Evolutionary conservation across 2,113 vertebrate species (phyloP), one percentile per base, ranked within the genome.

Genomic region (Amphilophus citrinellus): DNA sequence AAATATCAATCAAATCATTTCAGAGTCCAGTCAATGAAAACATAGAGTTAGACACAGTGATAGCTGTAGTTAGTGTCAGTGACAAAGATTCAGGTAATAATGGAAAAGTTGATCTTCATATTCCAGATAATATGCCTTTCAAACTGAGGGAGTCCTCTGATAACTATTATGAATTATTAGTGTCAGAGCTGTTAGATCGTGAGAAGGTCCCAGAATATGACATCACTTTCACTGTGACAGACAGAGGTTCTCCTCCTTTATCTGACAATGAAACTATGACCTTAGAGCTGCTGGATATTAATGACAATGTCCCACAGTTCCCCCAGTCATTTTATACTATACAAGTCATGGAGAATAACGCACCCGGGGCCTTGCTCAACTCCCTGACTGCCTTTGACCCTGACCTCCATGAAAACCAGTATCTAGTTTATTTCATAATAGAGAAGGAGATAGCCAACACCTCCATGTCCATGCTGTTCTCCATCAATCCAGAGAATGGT

Each of bases 331-430:
- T 89, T 76, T 96, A 94, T 65, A 75, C 85, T 2, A 90, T 94
- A 42, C 94, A 95, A 27, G 89, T 97, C 1, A 75, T 77, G 1
- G 96, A 96, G 61, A 97, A 97, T 85, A 97, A 97, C n/a, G 91
- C 92, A 2, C 96, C 95, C 0, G 96, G 96, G 22, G 87, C 87
- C 59, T 42, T 93, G 82, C 80, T 95, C 22, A 84, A 84, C 44
- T 94, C 92, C 1, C 89, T 95, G 3, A 91, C 87, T 62, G 93
- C 94, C 5, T 88, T 93, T 32, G 32, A 32, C 32, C 32, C 32
- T 32, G 32, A 50, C 59, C 76, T 78, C 76, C 76, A 78, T 78
- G 76, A 82, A 56, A 82, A 82, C 80, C 80, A 82, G 68, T 76
- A 82, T 82, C 60, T 82, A 42, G 80, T 82, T 57, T 82, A 82